Base-by-base conservation (phyloP, 2,888 invertebrate genomes). In the Chouioia cunea region DNA sequence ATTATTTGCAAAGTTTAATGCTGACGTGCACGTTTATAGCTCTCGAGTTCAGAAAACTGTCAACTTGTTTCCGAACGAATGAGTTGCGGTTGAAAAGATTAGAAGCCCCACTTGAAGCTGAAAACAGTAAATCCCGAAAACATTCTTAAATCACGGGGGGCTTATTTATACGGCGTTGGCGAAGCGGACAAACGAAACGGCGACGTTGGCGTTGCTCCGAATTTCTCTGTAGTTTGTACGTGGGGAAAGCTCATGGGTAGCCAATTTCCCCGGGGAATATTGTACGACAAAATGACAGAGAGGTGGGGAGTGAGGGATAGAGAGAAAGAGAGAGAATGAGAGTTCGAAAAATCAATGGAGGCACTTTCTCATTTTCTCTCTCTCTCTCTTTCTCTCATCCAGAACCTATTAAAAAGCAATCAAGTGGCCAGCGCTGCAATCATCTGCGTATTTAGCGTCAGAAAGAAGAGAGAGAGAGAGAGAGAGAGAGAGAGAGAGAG, bases 241-340 rank as follows among this genome's bases (percentile, higher is more conserved):
- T 20, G 18, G 18, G 50, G 50, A 20, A 62, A 48, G 43, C 47
- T 44, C 62, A 43, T 69, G 64, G 70, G 64, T 70, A 64, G 70
- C 27, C 70, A 70, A 70, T 70, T 70, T 70, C 70, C 64, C 70
- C 36, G 53, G 70, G 64, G 70, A 69, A 47, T 36, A 36, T 36
- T 36, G 36, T 36, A 36, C 36, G 36, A 6, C 36, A 36, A 36
- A 36, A 6, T 36, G 36, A 36, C 6, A 36, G 60, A 20, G 47
- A 48, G 27, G 36, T n/a, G n/a, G n/a, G n/a, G n/a, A n/a, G n/a
- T n/a, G n/a, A n/a, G n/a, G n/a, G n/a, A n/a, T n/a, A n/a, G n/a
- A n/a, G n/a, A n/a, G n/a, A n/a, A n/a, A n/a, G 44, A 23, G 36
- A 36, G 36, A 36, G 36, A 36, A 10, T 8, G 36, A 6, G 6